Evolutionary conservation across 2,888 invertebrate genomes (phyloP), one percentile per base, ranked within the genome.

Genomic region (Thelaira solivaga): DNA sequence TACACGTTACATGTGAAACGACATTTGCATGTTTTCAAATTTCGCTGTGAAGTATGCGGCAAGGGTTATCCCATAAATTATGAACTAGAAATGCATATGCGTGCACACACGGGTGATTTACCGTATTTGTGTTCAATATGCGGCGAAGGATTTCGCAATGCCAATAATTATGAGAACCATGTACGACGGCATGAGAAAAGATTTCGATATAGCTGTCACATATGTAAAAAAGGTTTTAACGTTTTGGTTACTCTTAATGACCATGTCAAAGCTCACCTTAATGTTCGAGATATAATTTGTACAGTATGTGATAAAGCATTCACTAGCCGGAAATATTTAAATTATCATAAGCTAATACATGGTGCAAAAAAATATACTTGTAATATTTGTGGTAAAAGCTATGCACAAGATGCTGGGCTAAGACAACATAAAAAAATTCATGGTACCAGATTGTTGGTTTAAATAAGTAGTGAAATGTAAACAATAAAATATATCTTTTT

Each of bases 171-270:
- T 1, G 85, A 85, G 22, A 83, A 86, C 16, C 85, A 85, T 49
- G 82, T 85, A 6, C 82, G 84, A 31, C 84, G 85, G 0, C 76
- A 78, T 18, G 86, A 85, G 41, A 71, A 81, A 36, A 53, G 80
- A 64, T 80, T 80, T 51, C 75, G 73, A 67, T 80, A 81, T 59
- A 83, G 82, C 36, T 86, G 86, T 22, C 80, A 81, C 13, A 83
- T 84, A 61, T 86, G 86, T 18, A 77, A 83, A 4, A 86, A 86
- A 64, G 85, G 85, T 7, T 86, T 86, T 29, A 78, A 86, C 20
- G 85, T 85, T 8, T 85, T 86, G 64, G 85, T 84, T 0, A 84
- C 85, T 34, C 80, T 86, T 0, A 84, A 83, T 18, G 85, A 87
- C 53, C 86, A 86, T 47, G 83, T 86, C 7, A 86, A 85, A 57